phyloP scores from a whole-genome alignment of 1,140 invertebrate genomes.

The Drosophila ohnishii region DNA sequence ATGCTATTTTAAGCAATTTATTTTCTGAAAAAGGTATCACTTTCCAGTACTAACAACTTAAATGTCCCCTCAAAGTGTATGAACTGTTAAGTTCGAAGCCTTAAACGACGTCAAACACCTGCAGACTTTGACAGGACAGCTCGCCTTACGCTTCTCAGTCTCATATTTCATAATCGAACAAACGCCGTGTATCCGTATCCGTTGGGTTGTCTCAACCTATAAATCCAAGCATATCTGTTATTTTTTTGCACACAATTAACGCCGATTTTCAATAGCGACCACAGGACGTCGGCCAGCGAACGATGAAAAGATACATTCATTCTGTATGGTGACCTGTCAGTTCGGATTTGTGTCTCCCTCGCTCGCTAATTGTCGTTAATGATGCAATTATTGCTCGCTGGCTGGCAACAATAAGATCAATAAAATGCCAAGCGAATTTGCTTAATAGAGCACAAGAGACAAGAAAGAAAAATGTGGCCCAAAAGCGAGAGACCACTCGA shows the following conservation, averaged over 20 bases:
- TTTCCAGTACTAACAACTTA: background rate
- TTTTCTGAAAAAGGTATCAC: background rate
- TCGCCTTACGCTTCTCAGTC: constrained; percentile 21
- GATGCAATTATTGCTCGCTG: constrained; percentile 43
- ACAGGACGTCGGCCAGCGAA: constrained; percentile 24
- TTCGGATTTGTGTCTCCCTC: constrained; percentile 33
- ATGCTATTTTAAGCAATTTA: too few species aligned
- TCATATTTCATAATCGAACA: constrained; percentile 41
- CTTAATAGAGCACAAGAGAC: constrained; percentile 39
- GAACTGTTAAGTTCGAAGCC: background rate
- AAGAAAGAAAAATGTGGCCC: constrained; percentile 23
- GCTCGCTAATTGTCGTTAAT: constrained; percentile 47
- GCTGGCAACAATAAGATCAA: constrained; percentile 42
- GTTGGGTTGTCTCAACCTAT: constrained; percentile 32
- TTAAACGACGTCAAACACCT: constrained; percentile 31
- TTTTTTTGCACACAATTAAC: constrained; percentile 44
- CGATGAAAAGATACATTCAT: constrained; percentile 22
- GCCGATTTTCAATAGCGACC: constrained; percentile 35
- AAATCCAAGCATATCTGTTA: constrained; percentile 16
- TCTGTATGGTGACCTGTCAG: constrained; percentile 40
- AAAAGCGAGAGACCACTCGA: constrained; percentile 30
- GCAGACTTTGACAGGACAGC: constrained; percentile 4
- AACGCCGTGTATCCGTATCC: constrained; percentile 25
- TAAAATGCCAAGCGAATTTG: constrained; percentile 47
- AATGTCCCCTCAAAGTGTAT: background rate